Evolutionary conservation across 2,888 invertebrate genomes (phyloP).

Genomic region (Rotaria magnacalcarata): DNA sequence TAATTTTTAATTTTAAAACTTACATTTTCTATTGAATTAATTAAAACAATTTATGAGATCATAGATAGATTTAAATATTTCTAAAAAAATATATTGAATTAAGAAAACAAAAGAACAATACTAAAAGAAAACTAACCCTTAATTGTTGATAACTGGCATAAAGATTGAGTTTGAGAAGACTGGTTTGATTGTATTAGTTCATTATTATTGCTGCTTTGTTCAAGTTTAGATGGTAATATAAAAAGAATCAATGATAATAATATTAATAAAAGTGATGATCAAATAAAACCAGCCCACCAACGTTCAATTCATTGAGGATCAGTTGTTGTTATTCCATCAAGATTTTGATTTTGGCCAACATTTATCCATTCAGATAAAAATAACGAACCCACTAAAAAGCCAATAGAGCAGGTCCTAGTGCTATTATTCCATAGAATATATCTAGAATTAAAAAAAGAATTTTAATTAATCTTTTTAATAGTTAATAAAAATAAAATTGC

Average conservation of each 20-base stretch:
- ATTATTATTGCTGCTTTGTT: neutral
- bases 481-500: no score
- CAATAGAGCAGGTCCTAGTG: slow-evolving; percentile 43
- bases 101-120: neutral
- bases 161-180: neutral
- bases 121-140: neutral
- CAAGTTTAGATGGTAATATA: neutral
- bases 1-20: neutral
- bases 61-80: neutral
- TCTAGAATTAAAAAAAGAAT: neutral
- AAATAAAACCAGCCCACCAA: neutral
- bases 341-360: neutral
- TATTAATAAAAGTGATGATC: neutral
- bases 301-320: slow-evolving; percentile 2
- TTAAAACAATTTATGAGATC: neutral
- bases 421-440: slow-evolving; percentile 40
- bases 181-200: neutral
- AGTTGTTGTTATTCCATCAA: neutral
- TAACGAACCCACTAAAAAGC: slow-evolving; percentile 37
- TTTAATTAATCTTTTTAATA: no score
- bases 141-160: neutral
- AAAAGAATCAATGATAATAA: neutral
- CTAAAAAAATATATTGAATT: neutral
- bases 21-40: slow-evolving; percentile 17
- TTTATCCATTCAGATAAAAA: slow-evolving; percentile 43